Conservation (phyloP, 2,888 invertebrate genomes). For the Erynnis tages region DNA sequence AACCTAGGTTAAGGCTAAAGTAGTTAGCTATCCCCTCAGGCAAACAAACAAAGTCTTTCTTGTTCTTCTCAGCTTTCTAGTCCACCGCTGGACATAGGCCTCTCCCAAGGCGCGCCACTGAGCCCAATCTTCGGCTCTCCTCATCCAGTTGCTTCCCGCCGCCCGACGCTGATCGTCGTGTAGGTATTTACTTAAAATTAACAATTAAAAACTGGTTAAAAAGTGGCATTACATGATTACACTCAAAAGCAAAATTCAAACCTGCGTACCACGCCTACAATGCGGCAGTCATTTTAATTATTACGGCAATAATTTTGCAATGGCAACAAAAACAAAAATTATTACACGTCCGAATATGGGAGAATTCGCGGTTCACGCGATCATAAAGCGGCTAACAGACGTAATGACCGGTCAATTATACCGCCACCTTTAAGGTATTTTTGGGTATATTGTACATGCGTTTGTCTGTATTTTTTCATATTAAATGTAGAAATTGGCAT, state of each 20-base stretch:
- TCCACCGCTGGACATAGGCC: too few relatives aligned
- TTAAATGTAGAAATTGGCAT: too few relatives aligned
- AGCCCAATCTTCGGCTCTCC: too few relatives aligned
- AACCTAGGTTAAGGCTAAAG: too few relatives aligned
- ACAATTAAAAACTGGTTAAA: not conserved
- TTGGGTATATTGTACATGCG: too few relatives aligned
- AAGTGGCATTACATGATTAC: not conserved
- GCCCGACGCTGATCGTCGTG: too few relatives aligned
- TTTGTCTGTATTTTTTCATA: too few relatives aligned
- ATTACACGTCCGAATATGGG: constrained; percentile 6
- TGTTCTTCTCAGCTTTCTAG: too few relatives aligned
- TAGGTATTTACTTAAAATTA: not conserved
- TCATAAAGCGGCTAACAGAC: constrained; percentile 3
- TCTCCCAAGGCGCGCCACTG: too few relatives aligned
- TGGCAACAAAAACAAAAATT: constrained; percentile 17
- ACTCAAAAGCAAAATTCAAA: not conserved
- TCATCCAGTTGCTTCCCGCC: too few relatives aligned
- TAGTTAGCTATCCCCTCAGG: too few relatives aligned
- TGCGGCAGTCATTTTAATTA: constrained; percentile 20
- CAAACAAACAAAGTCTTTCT: too few relatives aligned
- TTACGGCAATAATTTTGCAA: constrained; percentile 15
- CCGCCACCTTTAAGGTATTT: not conserved
- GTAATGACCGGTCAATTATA: constrained; percentile 15
- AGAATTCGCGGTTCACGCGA: constrained; percentile 17
- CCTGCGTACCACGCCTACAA: constrained; percentile 33